A percentile compares a stretch with the other conserved stretches of the same genome.
phyloP scores from a whole-genome alignment of 2,888 invertebrate species.

The Anarsia innoxiella region DNA sequence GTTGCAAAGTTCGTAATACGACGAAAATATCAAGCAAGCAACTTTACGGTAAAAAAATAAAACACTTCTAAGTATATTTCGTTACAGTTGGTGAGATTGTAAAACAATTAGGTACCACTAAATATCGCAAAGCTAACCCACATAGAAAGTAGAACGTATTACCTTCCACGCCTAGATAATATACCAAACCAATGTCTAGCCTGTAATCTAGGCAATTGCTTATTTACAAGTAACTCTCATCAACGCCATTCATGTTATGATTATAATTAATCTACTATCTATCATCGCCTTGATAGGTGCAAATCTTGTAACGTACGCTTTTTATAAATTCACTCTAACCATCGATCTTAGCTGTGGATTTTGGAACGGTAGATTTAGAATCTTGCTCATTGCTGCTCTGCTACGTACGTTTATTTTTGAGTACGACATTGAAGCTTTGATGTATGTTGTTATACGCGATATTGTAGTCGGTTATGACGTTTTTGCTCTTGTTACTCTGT shows the following conservation, averaged over 20 bases:
- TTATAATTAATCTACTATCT: conserved; percentile 12
- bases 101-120: background rate
- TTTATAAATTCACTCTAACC: too few species aligned
- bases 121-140: conserved; percentile 3
- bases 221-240: conserved; percentile 6
- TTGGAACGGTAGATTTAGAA: too few species aligned
- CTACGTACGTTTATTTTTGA: too few species aligned
- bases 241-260: conserved; percentile 11
- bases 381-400: too few species aligned
- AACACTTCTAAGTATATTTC: too few species aligned
- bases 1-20: too few species aligned
- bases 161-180: conserved; percentile 6
- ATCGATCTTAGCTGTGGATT: too few species aligned
- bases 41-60: too few species aligned
- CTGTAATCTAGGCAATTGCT: conserved; percentile 10
- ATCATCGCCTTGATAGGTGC: background rate
- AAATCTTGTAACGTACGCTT: conserved; percentile 9
- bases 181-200: conserved; percentile 7
- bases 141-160: conserved; percentile 9
- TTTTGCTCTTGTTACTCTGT: conserved; percentile 12
- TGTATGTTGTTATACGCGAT: too few species aligned
- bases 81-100: background rate
- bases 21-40: too few species aligned
- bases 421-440: too few species aligned
- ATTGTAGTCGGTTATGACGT: background rate